phyloP scores from a whole-genome alignment of 1,140 invertebrate genomes.

The Homarus americanus region DNA sequence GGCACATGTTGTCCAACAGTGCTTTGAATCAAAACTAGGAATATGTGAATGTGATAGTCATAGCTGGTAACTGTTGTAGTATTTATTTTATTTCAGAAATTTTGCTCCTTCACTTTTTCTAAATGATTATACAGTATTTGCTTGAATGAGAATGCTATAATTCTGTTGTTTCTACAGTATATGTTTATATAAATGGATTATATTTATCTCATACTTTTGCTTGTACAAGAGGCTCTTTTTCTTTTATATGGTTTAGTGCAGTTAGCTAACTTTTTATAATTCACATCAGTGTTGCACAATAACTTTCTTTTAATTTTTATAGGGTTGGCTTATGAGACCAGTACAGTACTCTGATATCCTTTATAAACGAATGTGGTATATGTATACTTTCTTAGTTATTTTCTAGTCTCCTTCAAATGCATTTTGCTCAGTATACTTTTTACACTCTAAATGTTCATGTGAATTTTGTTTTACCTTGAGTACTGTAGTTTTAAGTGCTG shows the following conservation, averaged over 20 bases:
- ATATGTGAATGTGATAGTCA: not conserved
- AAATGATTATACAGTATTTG: not conserved
- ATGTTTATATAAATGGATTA: no score
- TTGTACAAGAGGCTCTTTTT: no score
- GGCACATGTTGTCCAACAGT: not conserved
- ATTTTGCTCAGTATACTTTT: not conserved
- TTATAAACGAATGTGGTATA: not conserved
- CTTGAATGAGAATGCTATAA: not conserved
- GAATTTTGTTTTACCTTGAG: not conserved
- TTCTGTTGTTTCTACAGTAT: no score
- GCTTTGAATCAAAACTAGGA: not conserved
- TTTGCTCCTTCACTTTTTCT: no score
- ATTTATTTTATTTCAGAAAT: no score
- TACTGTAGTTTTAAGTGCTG: not conserved
- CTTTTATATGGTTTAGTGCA: not conserved
- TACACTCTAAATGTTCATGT: no score
- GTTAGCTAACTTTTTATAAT: not conserved
- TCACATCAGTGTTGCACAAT: not conserved
- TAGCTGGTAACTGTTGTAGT: not conserved
- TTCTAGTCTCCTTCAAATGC: not conserved
- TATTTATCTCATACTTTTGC: no score
- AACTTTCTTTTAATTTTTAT: not conserved
- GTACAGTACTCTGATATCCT: not conserved
- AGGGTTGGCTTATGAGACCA: no score
- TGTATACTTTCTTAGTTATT: not conserved